A percentile compares a stretch with the other conserved stretches of the same genome.
Evolutionary conservation across 53 echinoderm and acorn worm species (phyloP).

Genomic region (Glandiceps talaboti): DNA sequence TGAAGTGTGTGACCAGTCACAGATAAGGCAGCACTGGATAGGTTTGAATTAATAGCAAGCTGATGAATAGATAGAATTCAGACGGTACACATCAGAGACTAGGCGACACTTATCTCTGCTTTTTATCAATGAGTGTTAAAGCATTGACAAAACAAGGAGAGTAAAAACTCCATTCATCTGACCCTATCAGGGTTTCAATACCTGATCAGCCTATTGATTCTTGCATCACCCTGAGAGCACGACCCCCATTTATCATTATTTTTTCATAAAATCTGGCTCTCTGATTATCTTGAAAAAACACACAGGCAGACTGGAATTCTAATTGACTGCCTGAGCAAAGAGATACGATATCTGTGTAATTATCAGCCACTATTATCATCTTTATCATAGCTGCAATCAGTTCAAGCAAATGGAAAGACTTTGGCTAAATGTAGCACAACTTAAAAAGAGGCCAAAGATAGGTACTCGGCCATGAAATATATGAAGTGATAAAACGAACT

Average conservation of each 20-base stretch:
- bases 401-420: background rate
- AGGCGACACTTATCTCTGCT: background rate
- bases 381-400: background rate
- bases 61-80: background rate
- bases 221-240: background rate
- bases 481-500: no score
- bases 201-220: background rate
- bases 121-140: background rate
- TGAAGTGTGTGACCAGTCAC: background rate
- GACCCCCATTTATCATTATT: background rate
- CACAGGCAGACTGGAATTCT: conserved; percentile 1
- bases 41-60: background rate
- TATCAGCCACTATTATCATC: background rate
- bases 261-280: background rate
- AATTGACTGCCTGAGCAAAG: background rate
- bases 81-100: background rate
- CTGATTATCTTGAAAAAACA: background rate
- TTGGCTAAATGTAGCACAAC: background rate
- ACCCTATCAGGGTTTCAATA: background rate
- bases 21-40: background rate
- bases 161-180: background rate
- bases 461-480: background rate
- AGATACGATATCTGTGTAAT: background rate
- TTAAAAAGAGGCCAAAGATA: background rate
- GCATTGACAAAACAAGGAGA: background rate